Base-by-base conservation (phyloP, 2,113 vertebrate species). In the Rousettus leschenaultii region DNA sequence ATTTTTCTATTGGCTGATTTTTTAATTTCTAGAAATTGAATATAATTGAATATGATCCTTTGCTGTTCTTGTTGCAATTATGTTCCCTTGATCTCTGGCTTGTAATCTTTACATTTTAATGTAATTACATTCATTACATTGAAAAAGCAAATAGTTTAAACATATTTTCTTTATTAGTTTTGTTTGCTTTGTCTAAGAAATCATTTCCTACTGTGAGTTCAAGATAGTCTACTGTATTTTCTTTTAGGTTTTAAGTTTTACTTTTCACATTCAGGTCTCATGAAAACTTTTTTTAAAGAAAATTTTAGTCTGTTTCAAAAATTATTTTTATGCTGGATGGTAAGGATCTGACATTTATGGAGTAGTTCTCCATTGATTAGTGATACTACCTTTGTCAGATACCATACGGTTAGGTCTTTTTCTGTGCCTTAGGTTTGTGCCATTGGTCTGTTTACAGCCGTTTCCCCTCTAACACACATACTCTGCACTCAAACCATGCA, bases 111-210 rank as follows among this genome's bases (percentile, higher is more conserved):
- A 86, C 7, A 86, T 92, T 80, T 85, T 87, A 82, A 86, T 77
- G 45, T 83, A 63, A 87, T 83, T 82, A 84, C 22, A 48, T 78
- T 84, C 87, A 80, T 79, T 63, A 73, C 40, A 75, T 38, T 59
- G 43, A 55, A 85, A 77, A 66, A 73, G n/a, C 55, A 93, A 87
- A 68, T 35, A 18, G 12, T 63, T 96, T 96, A 91, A 95, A 57
- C 6, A 77, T 7, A 75, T 77, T 90, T 88, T 38, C 38, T 77
- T 43, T 90, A 66, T 86, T 77, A 86, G 19, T 7, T 90, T 90
- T 80, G 55, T 59, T 82, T 96, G 63, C 35, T 88, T 66, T 84
- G 26, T 68, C 12, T 85, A 35, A 84, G 71, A 91, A 68, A 53
- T 63, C 5, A 5, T 73, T 66, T 88, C 6, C 55, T 79, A 59